Base-by-base conservation (phyloP, 2,113 vertebrate genomes). In the Hemicordylus capensis region DNA sequence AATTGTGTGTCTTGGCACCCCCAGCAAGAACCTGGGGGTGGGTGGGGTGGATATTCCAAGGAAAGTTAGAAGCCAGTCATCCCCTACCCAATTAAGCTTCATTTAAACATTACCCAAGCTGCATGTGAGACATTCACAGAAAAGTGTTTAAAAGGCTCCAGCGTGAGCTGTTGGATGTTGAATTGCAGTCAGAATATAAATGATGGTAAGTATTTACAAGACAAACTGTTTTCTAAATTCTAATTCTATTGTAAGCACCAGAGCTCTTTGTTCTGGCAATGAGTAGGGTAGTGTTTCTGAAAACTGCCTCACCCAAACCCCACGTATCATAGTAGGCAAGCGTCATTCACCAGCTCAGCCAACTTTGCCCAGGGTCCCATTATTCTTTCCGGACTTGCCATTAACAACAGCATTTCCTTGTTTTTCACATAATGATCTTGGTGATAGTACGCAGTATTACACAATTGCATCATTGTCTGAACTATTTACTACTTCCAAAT, bases 241-340 rank as follows among this genome's bases (percentile, higher is more conserved):
- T 88, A 95, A 93, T 92, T 93, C 84, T 81, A 92, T 24, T 93
- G 92, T 88, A 93, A 91, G 88, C 88, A 92, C 69, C 83, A 94
- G 14, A 78, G 79, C 83, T 66, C 91, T 92, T 93, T 92, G 92
- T 94, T 88, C 80, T 70, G 75, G 34, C 44, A 85, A 90, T 90
- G 85, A 92, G 90, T 87, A 76, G 77, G 80, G 89, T 87, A 93
- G 86, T 92, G 90, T 95, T 94, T 89, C 81, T 81, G 90, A 81
- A 90, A 88, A 90, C 28, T 28, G 91, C 87, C 89, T 93, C 89
- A 87, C 90, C 92, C 88, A 66, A 92, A 78, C 85, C 84, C 66
- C 78, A 89, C 82, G 87, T 90, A 89, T 92, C 92, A 85, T 64
- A 92, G 87, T 85, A 90, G 88, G 87, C 88, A 81, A 74, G 46